Percentiles rank a stretch among this genome's conserved stretches.
Conservation (phyloP, 2,113 vertebrate genomes). For the Psittacara wagleri region DNA sequence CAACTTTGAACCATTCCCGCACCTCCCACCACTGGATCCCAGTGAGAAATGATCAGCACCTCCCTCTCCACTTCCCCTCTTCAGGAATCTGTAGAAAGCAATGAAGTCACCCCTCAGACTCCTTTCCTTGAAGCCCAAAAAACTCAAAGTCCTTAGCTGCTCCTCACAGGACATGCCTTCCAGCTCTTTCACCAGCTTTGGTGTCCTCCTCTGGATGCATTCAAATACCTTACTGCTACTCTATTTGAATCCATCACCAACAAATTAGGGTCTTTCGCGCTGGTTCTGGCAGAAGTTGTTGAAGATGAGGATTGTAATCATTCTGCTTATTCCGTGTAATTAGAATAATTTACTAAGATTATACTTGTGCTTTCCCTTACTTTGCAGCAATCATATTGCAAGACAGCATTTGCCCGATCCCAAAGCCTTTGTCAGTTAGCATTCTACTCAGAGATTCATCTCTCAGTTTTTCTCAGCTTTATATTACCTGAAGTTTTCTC, state of each 20-base stretch:
- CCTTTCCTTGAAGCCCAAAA: background rate
- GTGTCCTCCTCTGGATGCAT: background rate
- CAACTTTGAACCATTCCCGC: background rate
- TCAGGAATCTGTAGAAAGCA: background rate
- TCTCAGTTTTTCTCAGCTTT: background rate
- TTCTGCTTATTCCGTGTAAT: background rate
- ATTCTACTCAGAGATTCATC: background rate
- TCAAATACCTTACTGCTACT: background rate
- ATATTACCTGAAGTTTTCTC: background rate
- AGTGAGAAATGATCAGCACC: background rate
- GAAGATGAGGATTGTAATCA: rapidly evolving
- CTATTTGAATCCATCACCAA: background rate
- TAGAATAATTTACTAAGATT: background rate
- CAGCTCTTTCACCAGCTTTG: background rate
- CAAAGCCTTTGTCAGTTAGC: background rate
- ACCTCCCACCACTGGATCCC: rapidly evolving
- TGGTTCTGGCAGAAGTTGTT: background rate
- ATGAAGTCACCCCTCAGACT: background rate
- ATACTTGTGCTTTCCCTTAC: background rate
- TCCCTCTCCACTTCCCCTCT: background rate
- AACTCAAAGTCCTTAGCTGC: background rate
- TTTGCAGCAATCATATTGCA: background rate
- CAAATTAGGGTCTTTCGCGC: background rate
- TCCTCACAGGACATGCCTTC: background rate
- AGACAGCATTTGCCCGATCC: background rate